These are phyloP conservation scores for Porites australiensis DNA, from an alignment of 64 coral and sea anemone species.

Conservation along the genomic window DNA sequence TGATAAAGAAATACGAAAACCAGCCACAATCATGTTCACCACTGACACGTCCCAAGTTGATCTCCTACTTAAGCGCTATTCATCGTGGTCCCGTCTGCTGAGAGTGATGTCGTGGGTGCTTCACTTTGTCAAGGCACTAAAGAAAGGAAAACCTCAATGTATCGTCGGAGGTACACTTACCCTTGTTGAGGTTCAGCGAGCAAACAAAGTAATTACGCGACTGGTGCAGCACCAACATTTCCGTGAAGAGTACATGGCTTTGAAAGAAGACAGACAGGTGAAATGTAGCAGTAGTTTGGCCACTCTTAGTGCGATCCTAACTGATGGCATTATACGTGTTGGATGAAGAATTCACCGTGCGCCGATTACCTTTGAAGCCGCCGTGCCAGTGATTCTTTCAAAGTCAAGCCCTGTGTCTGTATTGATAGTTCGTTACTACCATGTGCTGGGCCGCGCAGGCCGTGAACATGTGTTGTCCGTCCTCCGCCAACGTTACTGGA, in stretches of 20 bases:
- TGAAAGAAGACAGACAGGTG: conserved; percentile 19
- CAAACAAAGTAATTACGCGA: neutral
- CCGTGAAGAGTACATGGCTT: no score
- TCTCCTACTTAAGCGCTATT: conserved; percentile 6
- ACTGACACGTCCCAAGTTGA: no score
- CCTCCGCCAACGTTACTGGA: no score
- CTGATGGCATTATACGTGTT: no score
- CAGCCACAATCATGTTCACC: neutral
- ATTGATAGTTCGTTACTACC: no score
- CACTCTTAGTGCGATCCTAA: conserved; percentile 10
- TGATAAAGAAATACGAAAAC: no score
- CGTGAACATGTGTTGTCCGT: conserved; percentile 49
- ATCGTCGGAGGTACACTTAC: neutral
- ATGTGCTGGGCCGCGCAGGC: conserved; percentile 17
- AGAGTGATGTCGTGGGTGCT: conserved; percentile 43
- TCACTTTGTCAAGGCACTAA: neutral
- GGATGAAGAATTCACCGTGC: no score
- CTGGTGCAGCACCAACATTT: neutral
- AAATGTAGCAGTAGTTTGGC: conserved; percentile 30
- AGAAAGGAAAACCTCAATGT: neutral
- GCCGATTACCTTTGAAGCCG: no score
- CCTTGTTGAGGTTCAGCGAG: neutral
- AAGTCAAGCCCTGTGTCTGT: no score
- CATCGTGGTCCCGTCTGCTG: conserved; percentile 9
- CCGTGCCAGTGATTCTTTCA: no score